Evolutionary conservation across 2,113 vertebrate genomes (phyloP).

Genomic region (Sclerurus mexicanus): DNA sequence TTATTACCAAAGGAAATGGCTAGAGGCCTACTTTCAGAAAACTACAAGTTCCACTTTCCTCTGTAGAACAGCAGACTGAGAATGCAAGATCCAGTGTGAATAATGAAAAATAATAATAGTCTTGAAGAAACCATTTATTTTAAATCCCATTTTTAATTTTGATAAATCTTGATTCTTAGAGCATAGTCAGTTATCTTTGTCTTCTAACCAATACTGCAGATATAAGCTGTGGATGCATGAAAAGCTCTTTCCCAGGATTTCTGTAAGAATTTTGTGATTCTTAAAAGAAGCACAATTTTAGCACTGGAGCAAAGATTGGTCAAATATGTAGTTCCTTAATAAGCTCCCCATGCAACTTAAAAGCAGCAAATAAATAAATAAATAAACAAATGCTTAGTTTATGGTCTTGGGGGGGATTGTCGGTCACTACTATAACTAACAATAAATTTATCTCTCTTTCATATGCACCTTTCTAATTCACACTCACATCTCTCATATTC

Average conservation of each 20-base stretch:
- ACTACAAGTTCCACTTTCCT: neutral
- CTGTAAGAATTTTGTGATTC: neutral
- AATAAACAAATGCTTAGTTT: neutral
- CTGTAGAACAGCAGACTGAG: neutral
- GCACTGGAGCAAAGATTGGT: neutral
- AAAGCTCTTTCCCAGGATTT: neutral
- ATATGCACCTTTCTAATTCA: neutral
- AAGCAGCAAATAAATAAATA: neutral
- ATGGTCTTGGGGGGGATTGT: neutral
- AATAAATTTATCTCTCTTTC: neutral
- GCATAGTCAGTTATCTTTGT: neutral
- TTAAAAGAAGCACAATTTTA: neutral
- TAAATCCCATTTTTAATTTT: neutral
- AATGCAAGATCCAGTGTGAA: neutral
- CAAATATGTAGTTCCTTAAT: neutral
- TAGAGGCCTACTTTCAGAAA: neutral
- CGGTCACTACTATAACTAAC: neutral
- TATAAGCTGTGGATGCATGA: neutral
- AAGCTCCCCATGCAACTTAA: neutral
- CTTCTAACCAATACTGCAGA: neutral
- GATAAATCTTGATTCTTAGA: neutral
- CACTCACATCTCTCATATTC: neutral
- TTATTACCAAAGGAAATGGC: neutral
- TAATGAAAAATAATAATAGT: neutral
- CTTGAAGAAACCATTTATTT: neutral